phyloP scores from a whole-genome alignment of 2,113 vertebrate genomes.

The Pycnonotus jocosus region DNA sequence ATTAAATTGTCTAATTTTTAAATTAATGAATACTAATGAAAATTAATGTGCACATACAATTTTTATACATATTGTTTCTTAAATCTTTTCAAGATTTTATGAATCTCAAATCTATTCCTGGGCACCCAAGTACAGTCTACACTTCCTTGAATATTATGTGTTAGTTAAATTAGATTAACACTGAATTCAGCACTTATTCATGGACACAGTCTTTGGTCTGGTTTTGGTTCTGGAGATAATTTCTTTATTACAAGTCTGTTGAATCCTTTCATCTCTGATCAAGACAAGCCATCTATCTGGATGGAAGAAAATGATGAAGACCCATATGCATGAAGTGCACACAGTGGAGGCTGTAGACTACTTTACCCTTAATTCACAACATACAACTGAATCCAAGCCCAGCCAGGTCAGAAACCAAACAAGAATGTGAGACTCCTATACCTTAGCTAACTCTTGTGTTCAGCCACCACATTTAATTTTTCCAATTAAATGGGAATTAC shows the following conservation, averaged over 20 bases:
- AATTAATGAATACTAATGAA: neutral
- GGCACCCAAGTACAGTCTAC: neutral
- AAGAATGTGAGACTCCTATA: neutral
- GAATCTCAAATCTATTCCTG: neutral
- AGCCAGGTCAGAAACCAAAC: conserved; percentile 15
- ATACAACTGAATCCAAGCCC: conserved; percentile 4
- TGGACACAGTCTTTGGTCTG: rapidly evolving
- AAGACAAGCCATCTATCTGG: conserved; percentile 7
- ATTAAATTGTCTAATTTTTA: neutral
- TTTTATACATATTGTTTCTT: neutral
- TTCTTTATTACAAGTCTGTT: neutral
- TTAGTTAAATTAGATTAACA: neutral
- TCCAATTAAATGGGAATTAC: neutral
- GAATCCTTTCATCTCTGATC: conserved; percentile 11
- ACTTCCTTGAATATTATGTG: neutral
- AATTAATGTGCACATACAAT: neutral
- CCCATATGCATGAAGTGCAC: neutral
- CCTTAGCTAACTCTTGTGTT: neutral
- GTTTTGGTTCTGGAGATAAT: neutral
- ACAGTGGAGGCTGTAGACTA: neutral
- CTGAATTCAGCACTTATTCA: neutral
- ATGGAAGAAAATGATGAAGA: conserved; percentile 30
- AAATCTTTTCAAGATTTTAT: neutral
- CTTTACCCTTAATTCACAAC: conserved; percentile 22
- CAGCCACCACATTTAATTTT: neutral